Evolutionary conservation across 1,140 invertebrate species (phyloP).

Genomic region (Colletes latitarsis): DNA sequence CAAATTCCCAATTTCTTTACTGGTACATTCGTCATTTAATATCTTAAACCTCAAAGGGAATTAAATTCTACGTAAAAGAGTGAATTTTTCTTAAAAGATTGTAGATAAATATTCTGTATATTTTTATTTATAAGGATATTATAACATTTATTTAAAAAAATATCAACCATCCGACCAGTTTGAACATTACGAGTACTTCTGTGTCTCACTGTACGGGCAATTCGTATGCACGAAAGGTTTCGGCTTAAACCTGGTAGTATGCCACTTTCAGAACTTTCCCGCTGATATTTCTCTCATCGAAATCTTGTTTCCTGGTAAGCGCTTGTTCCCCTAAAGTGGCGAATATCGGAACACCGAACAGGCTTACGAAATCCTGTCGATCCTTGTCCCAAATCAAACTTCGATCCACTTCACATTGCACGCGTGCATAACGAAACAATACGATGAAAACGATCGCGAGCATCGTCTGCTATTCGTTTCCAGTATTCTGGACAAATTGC

Average conservation of each 20-base stretch:
- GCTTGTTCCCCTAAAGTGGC: not conserved
- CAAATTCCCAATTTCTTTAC: too few relatives aligned
- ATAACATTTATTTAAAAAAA: too few relatives aligned
- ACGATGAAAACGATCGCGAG: not conserved
- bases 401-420: not conserved
- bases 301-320: not conserved
- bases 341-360: constrained; percentile 35
- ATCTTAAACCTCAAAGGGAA: too few relatives aligned
- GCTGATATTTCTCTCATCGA: constrained; percentile 28
- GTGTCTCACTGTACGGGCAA: not conserved
- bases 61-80: too few relatives aligned
- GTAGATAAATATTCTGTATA: too few relatives aligned
- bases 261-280: constrained; percentile 53
- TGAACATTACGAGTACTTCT: too few relatives aligned
- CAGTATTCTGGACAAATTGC: not conserved
- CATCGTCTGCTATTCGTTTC: not conserved
- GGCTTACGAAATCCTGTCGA: constrained; percentile 31
- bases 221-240: constrained; percentile 81
- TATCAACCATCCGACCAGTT: too few relatives aligned
- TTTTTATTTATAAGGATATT: too few relatives aligned
- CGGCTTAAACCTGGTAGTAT: constrained; percentile 65
- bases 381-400: constrained; percentile 51
- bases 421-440: not conserved
- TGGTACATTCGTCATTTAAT: too few relatives aligned
- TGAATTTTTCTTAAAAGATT: too few relatives aligned